phyloP scores from a whole-genome alignment of 2,113 vertebrate species.

The Leptosomus discolor region DNA sequence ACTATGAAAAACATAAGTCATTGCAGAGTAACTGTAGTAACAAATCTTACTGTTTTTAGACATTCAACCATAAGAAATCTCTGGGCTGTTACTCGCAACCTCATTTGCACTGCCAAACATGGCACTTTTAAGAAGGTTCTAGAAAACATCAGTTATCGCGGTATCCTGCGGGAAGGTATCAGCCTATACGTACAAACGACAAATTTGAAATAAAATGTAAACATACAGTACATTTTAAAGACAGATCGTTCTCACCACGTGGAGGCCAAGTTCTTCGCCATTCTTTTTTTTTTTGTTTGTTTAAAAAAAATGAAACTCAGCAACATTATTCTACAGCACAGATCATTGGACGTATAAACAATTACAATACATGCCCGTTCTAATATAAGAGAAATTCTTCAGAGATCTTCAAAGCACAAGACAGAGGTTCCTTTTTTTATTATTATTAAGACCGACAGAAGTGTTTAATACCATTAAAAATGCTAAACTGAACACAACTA shows the following conservation, averaged over 20 bases:
- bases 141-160: conserved; percentile 72
- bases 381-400: conserved; percentile 74
- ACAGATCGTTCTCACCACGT: conserved; percentile 65
- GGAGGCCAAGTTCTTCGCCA: conserved; percentile 66
- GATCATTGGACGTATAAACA: conserved; percentile 77
- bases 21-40: conserved; percentile 66
- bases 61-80: conserved; percentile 80
- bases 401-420: conserved; percentile 81
- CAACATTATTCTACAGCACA: conserved; percentile 75
- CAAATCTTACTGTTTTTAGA: conserved; percentile 75
- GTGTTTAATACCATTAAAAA: conserved; percentile 78
- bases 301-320: conserved; percentile 44
- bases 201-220: conserved; percentile 75
- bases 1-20: conserved; percentile 82
- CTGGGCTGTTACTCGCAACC: conserved; percentile 76
- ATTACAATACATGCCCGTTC: conserved; percentile 80
- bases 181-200: conserved; percentile 66
- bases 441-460: conserved; percentile 76
- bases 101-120: conserved; percentile 78
- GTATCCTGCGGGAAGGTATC: conserved; percentile 61
- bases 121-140: conserved; percentile 77
- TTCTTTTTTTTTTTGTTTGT: conserved; percentile 55
- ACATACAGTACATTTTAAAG: conserved; percentile 78
- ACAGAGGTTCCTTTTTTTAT: conserved; percentile 73
- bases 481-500: conserved; percentile 73